Evolutionary conservation across 2,888 invertebrate genomes (phyloP).

Genomic region (Trimorus sp.): DNA sequence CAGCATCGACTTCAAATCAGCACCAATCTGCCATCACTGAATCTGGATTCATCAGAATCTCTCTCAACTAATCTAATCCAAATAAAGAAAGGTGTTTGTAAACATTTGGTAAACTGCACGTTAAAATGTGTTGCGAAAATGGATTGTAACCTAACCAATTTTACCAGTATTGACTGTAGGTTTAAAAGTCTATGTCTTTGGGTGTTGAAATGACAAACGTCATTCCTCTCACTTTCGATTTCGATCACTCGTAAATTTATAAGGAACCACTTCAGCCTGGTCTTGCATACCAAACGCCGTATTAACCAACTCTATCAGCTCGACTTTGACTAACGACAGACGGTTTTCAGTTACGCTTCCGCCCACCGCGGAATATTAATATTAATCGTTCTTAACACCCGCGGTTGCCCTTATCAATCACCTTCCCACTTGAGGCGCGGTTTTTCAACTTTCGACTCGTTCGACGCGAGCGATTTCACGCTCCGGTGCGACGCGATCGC

Average conservation of each 20-base stretch:
- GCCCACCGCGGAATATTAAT: constrained; percentile 56
- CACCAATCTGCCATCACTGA: no score
- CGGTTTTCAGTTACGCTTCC: constrained; percentile 33
- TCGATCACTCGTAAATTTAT: background rate
- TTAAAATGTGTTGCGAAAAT: no score
- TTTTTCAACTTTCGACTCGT: constrained; percentile 67
- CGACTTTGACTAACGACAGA: constrained; percentile 42
- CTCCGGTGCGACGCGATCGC: constrained; percentile 51
- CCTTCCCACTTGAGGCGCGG: constrained; percentile 58
- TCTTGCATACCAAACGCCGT: constrained; percentile 13
- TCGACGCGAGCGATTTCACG: constrained; percentile 67
- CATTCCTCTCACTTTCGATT: no score
- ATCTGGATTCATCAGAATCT: no score
- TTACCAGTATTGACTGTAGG: no score
- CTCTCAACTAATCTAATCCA: no score
- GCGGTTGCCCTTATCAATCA: constrained; percentile 69
- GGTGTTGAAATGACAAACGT: no score
- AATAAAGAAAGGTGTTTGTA: no score
- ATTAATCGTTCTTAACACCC: constrained; percentile 69
- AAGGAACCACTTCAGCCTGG: background rate
- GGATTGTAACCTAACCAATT: no score
- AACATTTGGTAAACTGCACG: no score
- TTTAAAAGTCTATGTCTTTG: no score
- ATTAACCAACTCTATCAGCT: constrained; percentile 33
- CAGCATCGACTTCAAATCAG: no score